These are phyloP conservation scores for Solea solea DNA, from an alignment of 2,113 vertebrate species.

Conservation along the genomic window DNA sequence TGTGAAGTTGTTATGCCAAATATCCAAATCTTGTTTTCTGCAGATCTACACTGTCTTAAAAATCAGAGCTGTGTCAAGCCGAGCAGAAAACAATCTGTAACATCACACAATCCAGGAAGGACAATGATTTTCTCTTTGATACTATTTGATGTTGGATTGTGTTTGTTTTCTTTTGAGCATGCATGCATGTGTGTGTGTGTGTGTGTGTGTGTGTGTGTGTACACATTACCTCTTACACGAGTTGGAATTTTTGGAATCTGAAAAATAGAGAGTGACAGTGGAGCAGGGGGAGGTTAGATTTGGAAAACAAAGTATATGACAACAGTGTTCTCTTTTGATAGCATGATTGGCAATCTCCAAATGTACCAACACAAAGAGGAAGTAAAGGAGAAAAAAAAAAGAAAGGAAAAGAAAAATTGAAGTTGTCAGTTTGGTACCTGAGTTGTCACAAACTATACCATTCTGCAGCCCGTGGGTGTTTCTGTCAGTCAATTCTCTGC, in stretches of 20 bases:
- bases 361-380: slow-evolving; percentile 53
- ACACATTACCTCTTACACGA: background rate
- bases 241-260: slow-evolving; percentile 35
- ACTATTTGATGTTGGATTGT: slow-evolving; percentile 49
- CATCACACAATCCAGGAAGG: slow-evolving; percentile 64
- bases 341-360: slow-evolving; percentile 65
- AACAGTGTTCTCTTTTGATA: slow-evolving; percentile 60
- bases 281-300: slow-evolving; percentile 50
- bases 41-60: slow-evolving; percentile 59
- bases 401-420: slow-evolving; percentile 58
- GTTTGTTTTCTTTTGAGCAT: slow-evolving; percentile 31
- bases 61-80: slow-evolving; percentile 52
- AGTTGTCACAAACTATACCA: slow-evolving; percentile 66
- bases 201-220: background rate
- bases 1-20: slow-evolving; percentile 58
- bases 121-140: slow-evolving; percentile 64
- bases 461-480: slow-evolving; percentile 70
- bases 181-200: slow-evolving; percentile 9
- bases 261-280: slow-evolving; percentile 50
- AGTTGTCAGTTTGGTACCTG: slow-evolving; percentile 64
- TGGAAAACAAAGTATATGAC: slow-evolving; percentile 58
- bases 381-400: slow-evolving; percentile 20
- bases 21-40: slow-evolving; percentile 60
- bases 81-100: slow-evolving; percentile 62
- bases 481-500: slow-evolving; percentile 50